A percentile compares a stretch with the other conserved stretches of the same genome.
These are phyloP conservation scores for Cetonia aurata DNA, from an alignment of 2,888 invertebrate species.

Conservation along the genomic window DNA sequence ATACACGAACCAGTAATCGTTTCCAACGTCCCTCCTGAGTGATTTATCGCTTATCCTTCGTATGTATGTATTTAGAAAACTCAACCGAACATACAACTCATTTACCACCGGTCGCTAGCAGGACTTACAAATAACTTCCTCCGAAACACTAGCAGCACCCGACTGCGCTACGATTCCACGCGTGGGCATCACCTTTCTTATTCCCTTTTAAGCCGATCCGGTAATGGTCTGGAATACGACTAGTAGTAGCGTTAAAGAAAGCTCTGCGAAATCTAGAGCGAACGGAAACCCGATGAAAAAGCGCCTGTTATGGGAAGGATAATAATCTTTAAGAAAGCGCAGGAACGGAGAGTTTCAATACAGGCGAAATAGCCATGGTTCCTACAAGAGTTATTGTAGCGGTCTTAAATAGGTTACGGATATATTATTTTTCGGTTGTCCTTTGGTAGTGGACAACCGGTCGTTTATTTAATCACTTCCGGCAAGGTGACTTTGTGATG, in stretches of 20 bases:
- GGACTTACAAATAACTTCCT: constrained; percentile 17
- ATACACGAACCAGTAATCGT: constrained; percentile 22
- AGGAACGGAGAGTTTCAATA: background rate
- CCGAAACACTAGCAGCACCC: background rate
- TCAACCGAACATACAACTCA: constrained; percentile 13
- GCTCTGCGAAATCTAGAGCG: constrained; percentile 14
- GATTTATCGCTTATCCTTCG: constrained; percentile 28
- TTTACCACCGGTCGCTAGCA: background rate
- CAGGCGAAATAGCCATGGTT: background rate
- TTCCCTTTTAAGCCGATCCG: constrained; percentile 5
- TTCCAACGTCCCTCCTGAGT: constrained; percentile 3
- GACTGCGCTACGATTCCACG: background rate
- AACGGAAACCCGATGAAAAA: constrained; percentile 35
- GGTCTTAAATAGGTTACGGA: constrained; percentile 32
- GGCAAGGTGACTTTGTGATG: background rate
- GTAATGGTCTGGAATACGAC: constrained; percentile 37
- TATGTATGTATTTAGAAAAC: constrained; percentile 1
- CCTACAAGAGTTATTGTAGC: constrained; percentile 23
- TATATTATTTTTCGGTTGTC: constrained; percentile 16
- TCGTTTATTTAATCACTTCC: constrained; percentile 20
- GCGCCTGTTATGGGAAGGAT: constrained; percentile 30
- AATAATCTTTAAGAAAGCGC: constrained; percentile 28
- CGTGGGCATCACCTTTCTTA: constrained; percentile 7
- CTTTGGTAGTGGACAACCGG: background rate
- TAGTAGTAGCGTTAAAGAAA: constrained; percentile 26